Conservation (phyloP, 2,888 invertebrate species). For the Agrilus mali region DNA sequence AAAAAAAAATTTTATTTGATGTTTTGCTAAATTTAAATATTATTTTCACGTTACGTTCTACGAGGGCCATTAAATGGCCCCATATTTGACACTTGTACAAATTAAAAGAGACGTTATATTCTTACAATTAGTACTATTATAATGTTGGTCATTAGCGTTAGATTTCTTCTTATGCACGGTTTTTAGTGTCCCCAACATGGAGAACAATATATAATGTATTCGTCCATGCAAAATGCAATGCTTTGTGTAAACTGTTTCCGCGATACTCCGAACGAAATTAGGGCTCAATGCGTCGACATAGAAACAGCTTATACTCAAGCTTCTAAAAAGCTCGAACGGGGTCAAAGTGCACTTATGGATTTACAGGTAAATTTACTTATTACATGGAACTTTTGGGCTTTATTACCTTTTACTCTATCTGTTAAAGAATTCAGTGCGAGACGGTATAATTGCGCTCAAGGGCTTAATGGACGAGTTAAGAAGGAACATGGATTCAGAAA, state of each 20-base stretch:
- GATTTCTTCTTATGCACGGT: not conserved
- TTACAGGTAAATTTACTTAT: conserved; percentile 22
- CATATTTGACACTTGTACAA: no score
- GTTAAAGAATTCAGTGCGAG: conserved; percentile 50
- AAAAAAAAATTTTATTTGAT: no score
- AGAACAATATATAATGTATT: conserved; percentile 65
- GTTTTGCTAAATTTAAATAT: no score
- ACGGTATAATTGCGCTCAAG: conserved; percentile 52
- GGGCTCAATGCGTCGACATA: conserved; percentile 59
- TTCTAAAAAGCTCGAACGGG: conserved; percentile 55
- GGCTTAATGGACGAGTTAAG: conserved; percentile 54
- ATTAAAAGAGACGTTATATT: no score
- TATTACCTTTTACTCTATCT: conserved; percentile 25
- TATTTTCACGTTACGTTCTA: no score
- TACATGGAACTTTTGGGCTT: not conserved
- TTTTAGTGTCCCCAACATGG: conserved; percentile 51
- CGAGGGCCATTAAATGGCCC: no score
- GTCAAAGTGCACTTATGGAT: conserved; percentile 35
- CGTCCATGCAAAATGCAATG: conserved; percentile 54
- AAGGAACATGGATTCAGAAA: conserved; percentile 50
- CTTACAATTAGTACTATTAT: no score
- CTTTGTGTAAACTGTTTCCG: conserved; percentile 64
- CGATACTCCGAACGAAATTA: conserved; percentile 51
- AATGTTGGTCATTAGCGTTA: no score
- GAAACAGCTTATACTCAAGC: conserved; percentile 63